Evolutionary conservation across 2,113 vertebrate genomes (phyloP), one percentile per base, ranked within the genome.

Genomic region (Colistium nudipinnis): DNA sequence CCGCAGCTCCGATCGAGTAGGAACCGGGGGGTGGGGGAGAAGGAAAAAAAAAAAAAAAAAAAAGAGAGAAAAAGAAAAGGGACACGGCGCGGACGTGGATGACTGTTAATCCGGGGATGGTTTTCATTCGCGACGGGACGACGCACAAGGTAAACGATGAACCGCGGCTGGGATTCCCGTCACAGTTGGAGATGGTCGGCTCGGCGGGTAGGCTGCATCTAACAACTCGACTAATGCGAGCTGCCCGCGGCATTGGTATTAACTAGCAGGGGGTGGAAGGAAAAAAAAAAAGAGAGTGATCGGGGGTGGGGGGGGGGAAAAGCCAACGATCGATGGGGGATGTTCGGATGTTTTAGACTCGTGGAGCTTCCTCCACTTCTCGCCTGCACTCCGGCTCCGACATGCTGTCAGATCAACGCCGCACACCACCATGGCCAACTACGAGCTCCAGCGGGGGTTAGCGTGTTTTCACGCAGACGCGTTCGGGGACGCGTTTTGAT

Each of bases 341-440:
- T 57, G 69, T 48, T 59, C 51, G 52, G 51, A 4, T 67, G 76
- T 76, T 80, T 81, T 47, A 25, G 41, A 39, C 55, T 61, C 71
- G 69, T 64, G 25, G 61, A 79, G 44, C 43, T 71, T 45, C 31
- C 55, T 48, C 38, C 30, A 79, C 79, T 84, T 80, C 60, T 80
- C 54, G 9, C 68, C 56, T 66, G 56, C 80, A n/a, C 82, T 81
- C 77, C 53, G 80, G 79, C 75, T 67, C 61, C 78, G 74, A 78
- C 82, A 78, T 74, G 83, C 85, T 88, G 89, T 83, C 84, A 83
- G 43, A 81, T 78, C 78, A 70, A 79, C 76, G 36, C 70, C 36
- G 77, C 64, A 64, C 82, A 56, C 70, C 71, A 76, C 80, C 69
- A 62, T 53, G 74, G 66, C 56, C 76, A 88, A 88, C 75, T 81